Percentiles rank a stretch among this genome's conserved stretches.
Conservation (phyloP, 2,888 invertebrate genomes). For the Ferdinandea cuprea region DNA sequence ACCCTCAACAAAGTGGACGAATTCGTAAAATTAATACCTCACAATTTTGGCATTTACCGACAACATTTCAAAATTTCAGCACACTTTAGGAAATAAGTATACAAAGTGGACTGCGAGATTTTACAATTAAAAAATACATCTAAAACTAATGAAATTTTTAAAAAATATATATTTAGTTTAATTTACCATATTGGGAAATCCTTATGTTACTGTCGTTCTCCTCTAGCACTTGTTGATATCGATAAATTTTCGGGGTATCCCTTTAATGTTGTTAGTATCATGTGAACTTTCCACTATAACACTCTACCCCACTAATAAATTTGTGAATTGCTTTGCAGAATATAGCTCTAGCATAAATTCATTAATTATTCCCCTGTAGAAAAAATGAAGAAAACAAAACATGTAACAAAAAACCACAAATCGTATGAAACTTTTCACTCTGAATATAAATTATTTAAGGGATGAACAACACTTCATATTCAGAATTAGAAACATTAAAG, state of each 20-base stretch:
- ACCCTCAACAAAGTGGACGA: too few species aligned
- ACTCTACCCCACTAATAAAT: not conserved
- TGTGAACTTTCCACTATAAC: constrained; percentile 3
- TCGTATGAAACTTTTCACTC: not conserved
- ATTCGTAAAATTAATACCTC: too few species aligned
- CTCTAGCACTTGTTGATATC: constrained; percentile 58
- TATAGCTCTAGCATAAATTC: not conserved
- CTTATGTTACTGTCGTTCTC: constrained; percentile 9
- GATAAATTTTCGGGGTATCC: constrained; percentile 1
- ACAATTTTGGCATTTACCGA: too few species aligned
- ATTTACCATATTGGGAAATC: constrained; percentile 57
- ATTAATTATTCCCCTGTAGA: constrained; percentile 18
- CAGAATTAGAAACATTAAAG: constrained; percentile 30
- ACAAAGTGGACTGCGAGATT: too few species aligned
- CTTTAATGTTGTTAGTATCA: constrained; percentile 8
- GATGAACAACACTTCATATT: constrained; percentile 14
- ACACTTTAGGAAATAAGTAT: too few species aligned
- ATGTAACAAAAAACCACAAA: not conserved
- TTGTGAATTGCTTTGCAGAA: not conserved
- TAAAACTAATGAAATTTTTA: too few species aligned
- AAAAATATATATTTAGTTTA: too few species aligned
- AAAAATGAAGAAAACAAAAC: constrained; percentile 19
- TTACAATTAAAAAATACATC: too few species aligned
- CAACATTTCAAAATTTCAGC: too few species aligned
- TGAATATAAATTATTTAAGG: constrained; percentile 8